Base-by-base conservation (phyloP, 92 coral and sea anemone genomes). In the Pocillopora grandis region DNA sequence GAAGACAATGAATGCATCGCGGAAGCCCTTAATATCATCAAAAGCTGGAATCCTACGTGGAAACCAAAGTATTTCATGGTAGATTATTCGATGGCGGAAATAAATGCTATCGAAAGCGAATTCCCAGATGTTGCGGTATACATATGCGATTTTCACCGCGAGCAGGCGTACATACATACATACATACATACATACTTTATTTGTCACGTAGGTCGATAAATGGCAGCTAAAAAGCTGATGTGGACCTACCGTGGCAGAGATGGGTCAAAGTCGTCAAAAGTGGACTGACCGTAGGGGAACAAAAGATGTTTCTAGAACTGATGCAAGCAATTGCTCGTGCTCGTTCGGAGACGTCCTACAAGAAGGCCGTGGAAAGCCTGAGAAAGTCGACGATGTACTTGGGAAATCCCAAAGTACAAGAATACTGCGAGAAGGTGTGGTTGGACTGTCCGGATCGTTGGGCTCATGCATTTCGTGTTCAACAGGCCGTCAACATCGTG, bases 141-240 rank as follows among this genome's bases (percentile, higher is more conserved):
- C 52, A 88, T 88, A 12, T 88, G 88, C 14, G 88, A 67, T 11
- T 67, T 67, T 11, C 92, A 89, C 33, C 77, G 92, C 0, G 81
- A 72, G 20, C 92, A 89, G 68, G 78, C 91, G 12, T 76, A n/a
- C n/a, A n/a, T n/a, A n/a, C n/a, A n/a, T n/a, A n/a, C n/a, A n/a
- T n/a, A n/a, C n/a, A n/a, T n/a, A n/a, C n/a, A n/a, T n/a, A n/a
- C n/a, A n/a, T n/a, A n/a, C n/a, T n/a, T n/a, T n/a, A n/a, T n/a
- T n/a, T n/a, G n/a, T n/a, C n/a, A n/a, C n/a, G n/a, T n/a, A n/a
- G n/a, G n/a, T n/a, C n/a, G n/a, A n/a, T n/a, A n/a, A n/a, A n/a
- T n/a, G n/a, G n/a, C n/a, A n/a, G n/a, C n/a, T n/a, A n/a, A n/a
- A n/a, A n/a, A n/a, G n/a, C n/a, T n/a, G n/a, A n/a, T n/a, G n/a